These are phyloP conservation scores for Zaprionus bogoriensis DNA, from an alignment of 2,888 invertebrate genomes.

Conservation along the genomic window DNA sequence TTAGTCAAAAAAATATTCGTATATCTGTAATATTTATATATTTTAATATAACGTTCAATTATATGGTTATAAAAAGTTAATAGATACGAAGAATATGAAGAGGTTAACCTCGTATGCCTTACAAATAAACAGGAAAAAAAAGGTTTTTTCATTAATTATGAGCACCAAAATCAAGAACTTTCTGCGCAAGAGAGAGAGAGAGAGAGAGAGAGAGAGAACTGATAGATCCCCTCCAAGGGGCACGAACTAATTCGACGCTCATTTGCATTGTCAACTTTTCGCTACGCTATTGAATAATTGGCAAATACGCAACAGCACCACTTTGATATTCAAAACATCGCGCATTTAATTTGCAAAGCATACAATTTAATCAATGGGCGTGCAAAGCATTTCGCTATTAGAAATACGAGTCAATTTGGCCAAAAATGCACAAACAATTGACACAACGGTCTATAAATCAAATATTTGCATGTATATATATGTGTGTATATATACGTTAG, in stretches of 20 bases:
- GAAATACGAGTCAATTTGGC: slow-evolving; percentile 14
- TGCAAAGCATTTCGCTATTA: slow-evolving; percentile 7
- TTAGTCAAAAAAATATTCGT: too few relatives aligned
- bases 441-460: background rate
- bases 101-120: too few relatives aligned
- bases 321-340: background rate
- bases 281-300: slow-evolving; percentile 12
- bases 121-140: too few relatives aligned
- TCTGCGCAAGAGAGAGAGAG: background rate
- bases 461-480: background rate
- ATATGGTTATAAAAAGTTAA: too few relatives aligned
- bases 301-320: slow-evolving; percentile 1
- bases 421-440: background rate
- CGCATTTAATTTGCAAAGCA: slow-evolving; percentile 2
- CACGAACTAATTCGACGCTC: background rate
- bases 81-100: too few relatives aligned
- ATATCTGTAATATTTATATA: too few relatives aligned
- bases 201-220: background rate
- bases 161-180: slow-evolving; percentile 20
- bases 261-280: slow-evolving; percentile 21
- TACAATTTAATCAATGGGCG: slow-evolving; percentile 29
- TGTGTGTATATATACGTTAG: background rate
- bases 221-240: too few relatives aligned
- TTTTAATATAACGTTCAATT: too few relatives aligned
- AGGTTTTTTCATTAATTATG: slow-evolving; percentile 69